Evolutionary conservation across 2,113 vertebrate genomes (phyloP).

Genomic region (Dasyurus viverrinus): DNA sequence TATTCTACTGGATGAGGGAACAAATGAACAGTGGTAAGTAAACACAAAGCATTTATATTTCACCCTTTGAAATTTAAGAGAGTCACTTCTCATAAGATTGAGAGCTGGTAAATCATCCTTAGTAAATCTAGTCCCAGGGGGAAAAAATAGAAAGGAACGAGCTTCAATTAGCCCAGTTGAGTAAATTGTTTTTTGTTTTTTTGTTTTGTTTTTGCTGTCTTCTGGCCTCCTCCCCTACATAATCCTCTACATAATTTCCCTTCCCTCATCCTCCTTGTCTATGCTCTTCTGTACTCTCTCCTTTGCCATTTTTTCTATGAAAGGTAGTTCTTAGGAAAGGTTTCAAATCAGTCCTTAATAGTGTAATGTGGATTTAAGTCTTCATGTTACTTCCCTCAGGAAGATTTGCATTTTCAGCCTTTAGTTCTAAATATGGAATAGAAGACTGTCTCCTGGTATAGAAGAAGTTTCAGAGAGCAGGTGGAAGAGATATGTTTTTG

Average conservation of each 20-base stretch:
- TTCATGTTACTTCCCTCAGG: background rate
- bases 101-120: background rate
- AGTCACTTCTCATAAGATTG: background rate
- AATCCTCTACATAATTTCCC: background rate
- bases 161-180: background rate
- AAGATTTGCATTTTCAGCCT: background rate
- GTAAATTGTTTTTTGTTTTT: background rate
- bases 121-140: background rate
- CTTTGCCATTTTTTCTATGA: background rate
- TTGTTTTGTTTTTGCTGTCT: background rate
- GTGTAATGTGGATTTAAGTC: background rate
- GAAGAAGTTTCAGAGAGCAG: background rate
- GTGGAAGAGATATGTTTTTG: background rate
- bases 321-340: background rate
- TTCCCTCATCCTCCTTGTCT: background rate
- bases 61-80: constrained; percentile 25
- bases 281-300: background rate
- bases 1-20: background rate
- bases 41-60: background rate
- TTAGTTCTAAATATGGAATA: background rate
- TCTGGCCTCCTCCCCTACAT: background rate
- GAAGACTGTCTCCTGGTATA: constrained; percentile 17
- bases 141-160: background rate
- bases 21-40: too few species aligned
- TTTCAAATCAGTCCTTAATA: background rate